Evolutionary conservation across 1,140 invertebrate genomes (phyloP), one percentile per base, ranked within the genome.

Genomic region (Tetramorium simillimum): DNA sequence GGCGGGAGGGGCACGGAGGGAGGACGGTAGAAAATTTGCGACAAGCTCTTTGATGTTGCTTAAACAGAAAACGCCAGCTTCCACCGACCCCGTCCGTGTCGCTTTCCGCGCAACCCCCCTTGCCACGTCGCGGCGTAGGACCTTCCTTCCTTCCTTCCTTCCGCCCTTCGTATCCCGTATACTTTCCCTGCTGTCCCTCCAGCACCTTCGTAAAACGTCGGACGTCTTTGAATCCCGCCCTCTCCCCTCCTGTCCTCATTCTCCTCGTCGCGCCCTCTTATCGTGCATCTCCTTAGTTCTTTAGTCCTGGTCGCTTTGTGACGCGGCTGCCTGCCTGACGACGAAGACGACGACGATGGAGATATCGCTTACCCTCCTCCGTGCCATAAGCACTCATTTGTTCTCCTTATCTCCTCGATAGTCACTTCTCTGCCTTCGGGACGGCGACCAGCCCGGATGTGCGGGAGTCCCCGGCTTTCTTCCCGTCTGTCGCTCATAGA

Each of bases 31-130:
- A 92, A 92, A 91, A 92, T 92, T 92, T 81, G 91, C 91, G 88
- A 92, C 91, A 88, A 85, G 72, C 87, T 91, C 91, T 92, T 92
- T 92, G 91, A 92, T 91, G 91, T 92, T 78, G 88, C 82, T 92
- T 90, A 90, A 90, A 90, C 89, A 90, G 89, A 90, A 90, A 90
- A 90, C 89, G 89, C 90, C 89, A 87, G 62, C 56, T 51, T 21
- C 28, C 89, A n/a, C 46, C 73, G 56, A 16, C 28, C 43, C 53
- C 63, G 81, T 62, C 53, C 37, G 51, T 58, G 49, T 72, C 67
- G 78, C 51, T 37, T n/a, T 53, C 65, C 78, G 28, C 63, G 60
- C 75, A 76, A 33, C 33, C 33, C 75, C 28, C 43, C 43, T 5
- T 72, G 85, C 87, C 80, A 62, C 40, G 86, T 37, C 75, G 53